phyloP scores from a whole-genome alignment of 2,113 vertebrate genomes.

The Pipa parva region DNA sequence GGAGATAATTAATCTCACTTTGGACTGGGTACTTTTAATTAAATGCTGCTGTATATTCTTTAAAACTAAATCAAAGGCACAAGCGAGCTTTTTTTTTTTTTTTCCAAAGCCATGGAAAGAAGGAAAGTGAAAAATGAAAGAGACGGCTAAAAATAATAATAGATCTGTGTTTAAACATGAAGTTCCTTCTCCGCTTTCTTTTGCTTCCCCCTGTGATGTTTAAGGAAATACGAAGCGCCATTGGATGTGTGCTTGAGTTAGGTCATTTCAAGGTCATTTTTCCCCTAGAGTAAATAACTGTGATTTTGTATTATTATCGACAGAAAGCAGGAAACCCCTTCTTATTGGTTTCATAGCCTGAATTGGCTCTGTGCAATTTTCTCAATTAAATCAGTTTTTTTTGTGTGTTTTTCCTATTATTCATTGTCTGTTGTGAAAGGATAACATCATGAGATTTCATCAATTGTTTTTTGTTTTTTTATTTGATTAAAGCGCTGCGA shows the following conservation, averaged over 20 bases:
- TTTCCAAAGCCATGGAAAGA: constrained; percentile 26
- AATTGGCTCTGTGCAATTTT: no score
- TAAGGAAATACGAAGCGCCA: constrained; percentile 1
- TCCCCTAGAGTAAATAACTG: constrained; percentile 3
- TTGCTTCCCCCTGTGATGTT: constrained; percentile 11
- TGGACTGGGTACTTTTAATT: constrained; percentile 43
- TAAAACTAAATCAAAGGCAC: constrained; percentile 42
- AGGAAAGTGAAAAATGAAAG: constrained; percentile 43
- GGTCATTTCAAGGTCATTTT: constrained; percentile 33
- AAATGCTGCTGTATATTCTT: constrained; percentile 41
- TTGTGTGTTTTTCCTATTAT: no score
- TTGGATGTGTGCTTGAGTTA: constrained; percentile 13
- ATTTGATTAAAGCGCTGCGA: no score
- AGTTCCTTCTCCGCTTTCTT: constrained; percentile 17
- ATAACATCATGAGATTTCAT: no score
- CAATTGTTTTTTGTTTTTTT: no score
- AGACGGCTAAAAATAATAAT: constrained; percentile 14
- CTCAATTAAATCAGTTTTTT: no score
- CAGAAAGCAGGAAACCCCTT: not conserved
- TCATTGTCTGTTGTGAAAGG: no score
- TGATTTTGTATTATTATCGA: not conserved
- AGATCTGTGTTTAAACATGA: constrained; percentile 36
- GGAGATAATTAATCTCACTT: constrained; percentile 43
- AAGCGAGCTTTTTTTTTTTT: constrained; percentile 28
- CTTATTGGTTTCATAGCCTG: not conserved